Evolutionary conservation across 1,140 invertebrate genomes (phyloP).

Genomic region (Panagrolaimus sp.): DNA sequence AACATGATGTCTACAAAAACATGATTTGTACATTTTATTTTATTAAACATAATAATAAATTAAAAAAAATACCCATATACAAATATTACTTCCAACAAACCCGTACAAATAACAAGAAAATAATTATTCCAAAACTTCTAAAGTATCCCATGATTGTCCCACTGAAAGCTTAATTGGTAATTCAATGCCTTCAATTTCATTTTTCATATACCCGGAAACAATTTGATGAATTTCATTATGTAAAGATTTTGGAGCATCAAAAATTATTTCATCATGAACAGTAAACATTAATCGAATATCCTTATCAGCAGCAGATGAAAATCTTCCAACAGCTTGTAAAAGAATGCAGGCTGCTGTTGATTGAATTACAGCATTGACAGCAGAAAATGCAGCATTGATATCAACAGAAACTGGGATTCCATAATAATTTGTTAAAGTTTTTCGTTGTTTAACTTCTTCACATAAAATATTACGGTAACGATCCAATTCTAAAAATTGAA

Average conservation of each 20-base stretch:
- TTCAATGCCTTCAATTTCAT: not conserved
- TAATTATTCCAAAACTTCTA: too few relatives aligned
- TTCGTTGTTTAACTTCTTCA: not conserved
- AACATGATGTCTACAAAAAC: too few relatives aligned
- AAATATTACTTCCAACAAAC: too few relatives aligned
- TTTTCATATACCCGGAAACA: not conserved
- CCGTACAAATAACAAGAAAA: too few relatives aligned
- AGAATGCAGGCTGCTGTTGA: not conserved
- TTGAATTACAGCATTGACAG: slow-evolving; percentile 12
- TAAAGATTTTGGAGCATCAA: not conserved
- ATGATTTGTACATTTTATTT: too few relatives aligned
- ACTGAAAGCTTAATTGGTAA: not conserved
- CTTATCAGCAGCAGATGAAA: not conserved
- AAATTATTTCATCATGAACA: not conserved
- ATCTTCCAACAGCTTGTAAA: not conserved
- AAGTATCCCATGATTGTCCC: not conserved
- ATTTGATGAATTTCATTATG: not conserved
- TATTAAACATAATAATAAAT: too few relatives aligned
- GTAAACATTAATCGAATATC: not conserved
- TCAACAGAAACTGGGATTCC: not conserved
- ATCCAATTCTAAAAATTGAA: not conserved
- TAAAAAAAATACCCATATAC: too few relatives aligned
- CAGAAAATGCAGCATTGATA: not conserved
- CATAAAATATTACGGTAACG: not conserved
- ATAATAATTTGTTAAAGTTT: slow-evolving; percentile 5